Percentiles rank a stretch among this genome's conserved stretches.
Conservation (phyloP, 2,888 invertebrate genomes). For the Sarcophaga variegata region DNA sequence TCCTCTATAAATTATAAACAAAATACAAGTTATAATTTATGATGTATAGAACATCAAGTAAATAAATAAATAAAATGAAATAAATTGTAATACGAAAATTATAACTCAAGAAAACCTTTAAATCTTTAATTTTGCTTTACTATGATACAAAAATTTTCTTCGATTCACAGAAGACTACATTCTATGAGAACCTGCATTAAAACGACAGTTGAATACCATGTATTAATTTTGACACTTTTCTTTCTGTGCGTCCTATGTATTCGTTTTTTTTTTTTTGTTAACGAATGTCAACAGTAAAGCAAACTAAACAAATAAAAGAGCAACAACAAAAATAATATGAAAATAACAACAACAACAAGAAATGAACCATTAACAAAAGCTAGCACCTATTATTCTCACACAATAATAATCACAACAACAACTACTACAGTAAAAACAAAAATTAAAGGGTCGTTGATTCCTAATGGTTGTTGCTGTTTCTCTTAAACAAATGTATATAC, state of each 20-base stretch:
- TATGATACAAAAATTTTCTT: too few relatives aligned
- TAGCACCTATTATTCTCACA: slow-evolving; percentile 46
- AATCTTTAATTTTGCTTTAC: too few relatives aligned
- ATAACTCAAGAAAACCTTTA: too few relatives aligned
- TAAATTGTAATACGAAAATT: too few relatives aligned
- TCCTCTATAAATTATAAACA: too few relatives aligned
- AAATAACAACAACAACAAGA: background rate
- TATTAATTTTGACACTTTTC: slow-evolving; percentile 18
- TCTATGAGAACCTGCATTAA: slow-evolving; percentile 22
- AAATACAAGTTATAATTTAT: too few relatives aligned
- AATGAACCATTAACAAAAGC: slow-evolving; percentile 29
- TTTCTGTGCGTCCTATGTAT: slow-evolving; percentile 10
- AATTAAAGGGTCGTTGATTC: slow-evolving; percentile 52
- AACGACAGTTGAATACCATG: background rate
- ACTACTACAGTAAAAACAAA: slow-evolving; percentile 32
- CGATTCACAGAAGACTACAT: slow-evolving; percentile 17
- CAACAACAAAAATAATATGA: background rate
- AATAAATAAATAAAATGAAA: too few relatives aligned
- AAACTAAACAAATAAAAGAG: slow-evolving; percentile 34
- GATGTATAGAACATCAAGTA: too few relatives aligned
- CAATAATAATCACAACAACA: slow-evolving; percentile 23
- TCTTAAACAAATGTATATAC: background rate
- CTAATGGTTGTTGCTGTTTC: slow-evolving; percentile 25
- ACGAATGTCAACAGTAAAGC: slow-evolving; percentile 45
- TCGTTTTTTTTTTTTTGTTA: slow-evolving; percentile 15